phyloP scores from a whole-genome alignment of 1,140 invertebrate species.

The roundworm (Caenorhabditis elegans) region WBcel235 BX284606.5:16616501-16617000 shows the following conservation, averaged over 20 bases:
- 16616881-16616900: no score
- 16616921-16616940: no score
- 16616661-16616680: background rate
- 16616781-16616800: slow-evolving; percentile 25
- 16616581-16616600: background rate
- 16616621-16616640: background rate
- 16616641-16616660: background rate
- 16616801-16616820: slow-evolving; percentile 4
- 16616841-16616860: slow-evolving; percentile 10
- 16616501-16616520: slow-evolving; percentile 27
- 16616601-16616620: background rate
- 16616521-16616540: slow-evolving; percentile 17
- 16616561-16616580: slow-evolving; percentile 23
- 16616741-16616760: background rate
- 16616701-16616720: slow-evolving; percentile 16
- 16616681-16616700: background rate
- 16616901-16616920: no score
- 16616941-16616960: no score
- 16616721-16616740: slow-evolving; percentile 16
- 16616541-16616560: slow-evolving; percentile 3
- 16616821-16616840: background rate
- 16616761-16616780: slow-evolving; percentile 10
- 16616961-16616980: no score
- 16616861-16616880: background rate
- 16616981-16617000: no score